These are phyloP conservation scores for Liopterus haemorrhoidalis DNA, from an alignment of 2,888 invertebrate genomes.

Conservation along the genomic window DNA sequence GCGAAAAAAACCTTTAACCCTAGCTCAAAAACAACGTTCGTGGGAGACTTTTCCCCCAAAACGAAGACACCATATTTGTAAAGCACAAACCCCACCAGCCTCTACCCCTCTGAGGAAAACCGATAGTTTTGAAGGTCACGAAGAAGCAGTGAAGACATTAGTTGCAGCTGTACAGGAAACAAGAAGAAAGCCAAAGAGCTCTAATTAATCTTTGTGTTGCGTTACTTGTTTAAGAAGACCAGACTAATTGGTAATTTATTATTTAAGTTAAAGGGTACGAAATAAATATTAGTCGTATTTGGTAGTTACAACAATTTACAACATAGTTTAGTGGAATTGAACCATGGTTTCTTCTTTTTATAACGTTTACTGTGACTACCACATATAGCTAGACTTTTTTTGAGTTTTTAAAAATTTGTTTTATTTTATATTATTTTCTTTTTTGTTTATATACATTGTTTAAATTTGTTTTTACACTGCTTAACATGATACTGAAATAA, in stretches of 20 bases:
- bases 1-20: slow-evolving; percentile 40
- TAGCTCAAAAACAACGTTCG: slow-evolving; percentile 56
- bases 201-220: slow-evolving; percentile 36
- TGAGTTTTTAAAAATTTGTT: no score
- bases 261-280: background rate
- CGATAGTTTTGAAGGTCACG: slow-evolving; percentile 64
- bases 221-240: background rate
- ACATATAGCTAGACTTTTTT: no score
- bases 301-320: background rate
- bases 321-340: background rate
- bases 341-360: no score
- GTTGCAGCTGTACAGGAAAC: slow-evolving; percentile 64
- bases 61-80: slow-evolving; percentile 42
- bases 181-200: slow-evolving; percentile 48
- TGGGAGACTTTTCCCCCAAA: slow-evolving; percentile 61
- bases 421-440: no score
- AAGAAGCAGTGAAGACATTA: slow-evolving; percentile 60
- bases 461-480: no score
- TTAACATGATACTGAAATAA: no score
- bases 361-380: no score
- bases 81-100: slow-evolving; percentile 33
- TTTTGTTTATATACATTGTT: no score
- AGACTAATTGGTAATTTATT: background rate
- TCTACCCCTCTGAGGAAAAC: slow-evolving; percentile 52
- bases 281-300: background rate